Percentiles rank a stretch among this genome's conserved stretches.
Conservation (phyloP, 2,797 vertebrate genomes). For the Tragelaphus oryx region DNA sequence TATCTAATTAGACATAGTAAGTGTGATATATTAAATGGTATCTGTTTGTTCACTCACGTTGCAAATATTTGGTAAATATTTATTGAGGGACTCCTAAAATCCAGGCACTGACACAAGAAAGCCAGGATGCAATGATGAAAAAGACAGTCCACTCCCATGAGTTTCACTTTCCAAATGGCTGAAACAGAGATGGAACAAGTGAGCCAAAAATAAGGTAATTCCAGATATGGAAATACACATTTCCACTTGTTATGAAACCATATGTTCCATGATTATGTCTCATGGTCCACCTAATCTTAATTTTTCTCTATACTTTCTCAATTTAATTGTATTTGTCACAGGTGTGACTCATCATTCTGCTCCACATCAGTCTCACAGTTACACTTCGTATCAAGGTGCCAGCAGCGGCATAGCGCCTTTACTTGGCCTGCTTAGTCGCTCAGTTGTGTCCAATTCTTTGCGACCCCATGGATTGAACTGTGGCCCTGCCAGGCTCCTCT, state of each 20-base stretch:
- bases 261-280: neutral
- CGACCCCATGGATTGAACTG: neutral
- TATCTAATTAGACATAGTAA: neutral
- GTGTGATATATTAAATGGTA: neutral
- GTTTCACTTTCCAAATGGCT: neutral
- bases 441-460: neutral
- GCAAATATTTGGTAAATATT: neutral
- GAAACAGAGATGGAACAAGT: neutral
- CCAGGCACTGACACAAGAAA: neutral
- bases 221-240: neutral
- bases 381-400: neutral
- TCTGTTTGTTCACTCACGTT: neutral
- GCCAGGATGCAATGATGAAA: neutral
- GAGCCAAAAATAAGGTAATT: neutral
- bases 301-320: neutral
- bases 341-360: neutral
- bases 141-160: neutral
- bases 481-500: neutral
- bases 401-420: neutral
- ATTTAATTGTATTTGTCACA: neutral
- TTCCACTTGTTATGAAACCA: neutral
- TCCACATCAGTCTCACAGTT: neutral
- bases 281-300: neutral
- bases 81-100: neutral
- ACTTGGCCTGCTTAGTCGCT: neutral